Evolutionary conservation across 2,113 vertebrate genomes (phyloP), one percentile per base, ranked within the genome.

Genomic region (Podiceps cristatus): DNA sequence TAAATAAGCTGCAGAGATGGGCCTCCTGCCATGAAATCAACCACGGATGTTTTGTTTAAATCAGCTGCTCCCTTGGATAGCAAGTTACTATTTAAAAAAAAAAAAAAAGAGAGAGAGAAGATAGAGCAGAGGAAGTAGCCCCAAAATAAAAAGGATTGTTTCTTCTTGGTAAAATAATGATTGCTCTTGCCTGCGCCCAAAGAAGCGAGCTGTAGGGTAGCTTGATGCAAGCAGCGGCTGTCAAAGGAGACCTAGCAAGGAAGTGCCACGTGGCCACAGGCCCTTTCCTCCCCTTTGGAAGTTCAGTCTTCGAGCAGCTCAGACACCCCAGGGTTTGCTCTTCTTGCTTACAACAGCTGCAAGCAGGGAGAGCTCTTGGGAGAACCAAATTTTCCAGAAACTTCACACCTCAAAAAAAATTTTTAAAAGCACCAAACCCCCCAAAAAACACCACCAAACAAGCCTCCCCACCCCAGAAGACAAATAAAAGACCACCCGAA

Each of bases 311-410:
- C 49, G 2, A 88, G 80, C 49, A 75, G 74, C 44, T 68, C 2
- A 0, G 78, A 44, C 75, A 79, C 78, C 86, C 89, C 82, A 60
- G 42, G 12, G 22, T 78, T 50, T 84, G 75, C 49, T 78, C 67
- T 24, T 85, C 60, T 73, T 56, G 58, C 72, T 77, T 11, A 28
- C 45, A 44, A 67, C 35, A 83, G 71, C 79, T 77, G 64, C 56
- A 64, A 77, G 52, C 59, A 87, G 55, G 44, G 45, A 90, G 19
- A 18, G 53, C 49, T 93, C 75, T 42, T 74, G 40, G 72, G 64
- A 96, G 86, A 96, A 74, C 40, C 79, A 67, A 14, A 82, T 88
- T 80, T 87, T 91, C 91, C 60, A 95, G 88, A 96, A 95, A 77
- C 55, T 75, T 96, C 89, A 94, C 59, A 52, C 67, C 81, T 90